Evolutionary conservation across 2,888 invertebrate genomes (phyloP), one percentile per base, ranked within the genome.

Genomic region (Drosophila maculinotata): DNA sequence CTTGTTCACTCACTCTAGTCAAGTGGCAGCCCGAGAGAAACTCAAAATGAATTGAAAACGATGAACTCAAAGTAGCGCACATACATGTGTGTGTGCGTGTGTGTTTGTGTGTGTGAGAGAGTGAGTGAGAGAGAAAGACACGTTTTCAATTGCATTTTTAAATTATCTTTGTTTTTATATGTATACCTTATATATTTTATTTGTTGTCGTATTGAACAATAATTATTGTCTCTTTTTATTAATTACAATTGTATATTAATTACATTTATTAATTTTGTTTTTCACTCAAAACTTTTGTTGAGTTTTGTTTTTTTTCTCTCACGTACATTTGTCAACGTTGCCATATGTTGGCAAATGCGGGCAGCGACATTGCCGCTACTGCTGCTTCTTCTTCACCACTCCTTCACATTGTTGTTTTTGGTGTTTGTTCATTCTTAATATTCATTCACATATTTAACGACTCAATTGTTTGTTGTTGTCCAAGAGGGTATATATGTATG

Each of bases 1-100:
- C 28, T 44, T 44, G 58, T n/a, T n/a, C n/a, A n/a, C n/a, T n/a
- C 58, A 36, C 64, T 64, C 35, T 41, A 59, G 47, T 57, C 66
- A 63, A 67, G 66, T 57, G 56, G 36, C 62, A 72, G 38, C 31
- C 72, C 38, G 68, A 76, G 83, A 83, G 87, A 82, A 85, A 83
- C 80, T 85, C 75, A 85, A 87, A 87, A 75, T 71, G 80, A 88
- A 83, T 87, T 83, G 82, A 87, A 83, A 87, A 83, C 83, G 87
- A 88, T 87, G 83, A 83, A 83, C 89, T 87, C 76, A 85, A 83
- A 83, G 85, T 83, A 83, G 83, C 82, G 71, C 83, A 83, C 87
- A 81, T 65, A 74, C 54, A 51, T 56, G 36, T 49, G 15, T 39
- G 38, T 17, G 10, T 39, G 33, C 44, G 42, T 60, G 25, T 38